A percentile compares a stretch with the other conserved stretches of the same genome.
Conservation (phyloP, 2,888 invertebrate species). For the Coenonympha arcania region DNA sequence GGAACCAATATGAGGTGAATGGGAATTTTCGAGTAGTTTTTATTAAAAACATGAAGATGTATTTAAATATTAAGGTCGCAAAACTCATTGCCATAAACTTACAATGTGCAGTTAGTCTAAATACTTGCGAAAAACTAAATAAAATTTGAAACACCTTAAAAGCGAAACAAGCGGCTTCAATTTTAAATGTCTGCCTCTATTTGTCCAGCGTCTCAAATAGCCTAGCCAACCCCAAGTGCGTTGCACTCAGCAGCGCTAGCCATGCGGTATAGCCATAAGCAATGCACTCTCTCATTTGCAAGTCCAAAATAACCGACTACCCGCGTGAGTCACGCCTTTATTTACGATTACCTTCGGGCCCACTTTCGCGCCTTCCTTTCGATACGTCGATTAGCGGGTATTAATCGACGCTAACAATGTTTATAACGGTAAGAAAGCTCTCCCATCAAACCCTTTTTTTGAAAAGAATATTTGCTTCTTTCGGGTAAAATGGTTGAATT, state of each 20-base stretch:
- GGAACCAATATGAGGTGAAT: too few species aligned
- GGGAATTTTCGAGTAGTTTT: too few species aligned
- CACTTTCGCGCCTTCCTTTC: conserved; percentile 40
- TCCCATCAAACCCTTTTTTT: background rate
- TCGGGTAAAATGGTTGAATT: too few species aligned
- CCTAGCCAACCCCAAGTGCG: background rate
- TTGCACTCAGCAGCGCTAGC: background rate
- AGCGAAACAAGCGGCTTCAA: background rate
- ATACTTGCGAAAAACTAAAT: too few species aligned
- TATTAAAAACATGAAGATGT: too few species aligned
- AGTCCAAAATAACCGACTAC: conserved; percentile 54
- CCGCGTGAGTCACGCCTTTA: conserved; percentile 58
- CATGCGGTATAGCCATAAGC: conserved; percentile 26
- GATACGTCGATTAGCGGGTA: conserved; percentile 12
- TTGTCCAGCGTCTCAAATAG: conserved; percentile 1
- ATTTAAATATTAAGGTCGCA: too few species aligned
- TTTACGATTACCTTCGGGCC: conserved; percentile 44
- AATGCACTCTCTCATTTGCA: conserved; percentile 67
- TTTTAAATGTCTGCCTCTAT: background rate
- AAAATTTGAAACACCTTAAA: too few species aligned
- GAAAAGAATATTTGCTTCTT: too few species aligned
- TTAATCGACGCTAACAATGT: conserved; percentile 8
- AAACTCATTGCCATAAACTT: too few species aligned
- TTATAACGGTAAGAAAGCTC: background rate
- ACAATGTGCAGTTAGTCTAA: too few species aligned